Base-by-base conservation (phyloP, 1,140 invertebrate species). In the Globodera ellingtonae region DNA sequence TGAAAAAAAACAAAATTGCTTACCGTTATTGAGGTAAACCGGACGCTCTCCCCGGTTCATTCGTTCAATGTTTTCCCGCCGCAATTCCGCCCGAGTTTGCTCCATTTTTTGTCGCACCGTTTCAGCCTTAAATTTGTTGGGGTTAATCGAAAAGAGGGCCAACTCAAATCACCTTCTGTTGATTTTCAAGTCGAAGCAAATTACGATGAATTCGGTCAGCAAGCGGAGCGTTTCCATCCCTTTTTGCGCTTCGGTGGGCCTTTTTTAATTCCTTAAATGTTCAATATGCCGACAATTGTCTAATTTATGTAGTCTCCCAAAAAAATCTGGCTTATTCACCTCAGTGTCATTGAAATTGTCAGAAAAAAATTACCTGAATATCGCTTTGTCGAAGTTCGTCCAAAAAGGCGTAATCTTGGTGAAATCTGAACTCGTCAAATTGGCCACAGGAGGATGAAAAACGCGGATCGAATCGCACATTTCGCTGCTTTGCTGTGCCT, bases 41-140 rank as follows among this genome's bases (percentile, higher is more conserved):
- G 80, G 80, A 13, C 52, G 70, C 62, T 81, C 52, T 72, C 80
- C 80, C 7, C 44, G 78, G 35, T 81, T 81, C 80, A 81, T 81
- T 48, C 80, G 77, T 50, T 81, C 78, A 72, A 81, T 81, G 46
- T 81, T 81, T 35, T 21, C 59, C 9, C 59, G 47, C 4, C 80
- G 79, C 65, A 81, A 66, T 21, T 81, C 75, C 18, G 65, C 15
- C 21, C 65, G 67, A 10, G 81, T 24, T 47, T 81, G 59, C n/a
- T 81, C 52, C 15, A 65, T 59, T 52, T 78, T 47, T 48, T 80
- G 77, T 44, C 50, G 35, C 24, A 71, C 56, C n/a, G 50, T 52
- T 44, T 56, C 56, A 47, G 78, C 62, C 67, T 80, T 24, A 35
- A 47, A 52, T 9, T 56, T 62, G 52, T 21, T n/a, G 4, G 21